These are phyloP conservation scores for Paratilapia polleni DNA, from an alignment of 2,113 vertebrate genomes.

Conservation along the genomic window DNA sequence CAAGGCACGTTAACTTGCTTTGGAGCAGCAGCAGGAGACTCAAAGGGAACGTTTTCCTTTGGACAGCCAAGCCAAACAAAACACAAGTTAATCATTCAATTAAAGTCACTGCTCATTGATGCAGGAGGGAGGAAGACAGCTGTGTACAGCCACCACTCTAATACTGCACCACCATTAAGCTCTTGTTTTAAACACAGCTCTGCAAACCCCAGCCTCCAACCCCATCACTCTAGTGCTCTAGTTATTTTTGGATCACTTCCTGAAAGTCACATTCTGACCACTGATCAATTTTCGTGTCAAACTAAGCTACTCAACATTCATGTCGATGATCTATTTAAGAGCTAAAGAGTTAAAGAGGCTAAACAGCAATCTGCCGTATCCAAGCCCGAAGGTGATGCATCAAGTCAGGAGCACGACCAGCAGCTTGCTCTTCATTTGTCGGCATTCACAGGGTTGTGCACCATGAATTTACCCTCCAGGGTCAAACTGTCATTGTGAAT, in stretches of 20 bases:
- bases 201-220: background rate
- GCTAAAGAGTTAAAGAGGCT: background rate
- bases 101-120: slow-evolving; percentile 14
- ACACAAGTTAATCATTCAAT: slow-evolving; percentile 26
- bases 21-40: slow-evolving; percentile 7
- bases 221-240: background rate
- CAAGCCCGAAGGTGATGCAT: background rate
- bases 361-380: background rate
- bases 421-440: too few relatives aligned
- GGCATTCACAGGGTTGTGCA: background rate
- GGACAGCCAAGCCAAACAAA: slow-evolving; percentile 14
- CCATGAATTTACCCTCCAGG: too few relatives aligned
- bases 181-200: background rate
- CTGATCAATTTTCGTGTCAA: background rate
- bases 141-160: background rate
- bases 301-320: background rate
- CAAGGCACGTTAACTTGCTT: background rate
- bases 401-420: background rate
- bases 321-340: background rate
- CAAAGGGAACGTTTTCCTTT: slow-evolving; percentile 10
- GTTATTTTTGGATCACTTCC: background rate
- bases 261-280: background rate
- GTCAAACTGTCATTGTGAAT: too few relatives aligned
- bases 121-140: background rate
- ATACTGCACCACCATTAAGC: background rate